Percentiles rank a stretch among this genome's conserved stretches.
These are phyloP conservation scores for Pygoscelis adeliae DNA, from an alignment of 2,113 vertebrate species.

Conservation along the genomic window DNA sequence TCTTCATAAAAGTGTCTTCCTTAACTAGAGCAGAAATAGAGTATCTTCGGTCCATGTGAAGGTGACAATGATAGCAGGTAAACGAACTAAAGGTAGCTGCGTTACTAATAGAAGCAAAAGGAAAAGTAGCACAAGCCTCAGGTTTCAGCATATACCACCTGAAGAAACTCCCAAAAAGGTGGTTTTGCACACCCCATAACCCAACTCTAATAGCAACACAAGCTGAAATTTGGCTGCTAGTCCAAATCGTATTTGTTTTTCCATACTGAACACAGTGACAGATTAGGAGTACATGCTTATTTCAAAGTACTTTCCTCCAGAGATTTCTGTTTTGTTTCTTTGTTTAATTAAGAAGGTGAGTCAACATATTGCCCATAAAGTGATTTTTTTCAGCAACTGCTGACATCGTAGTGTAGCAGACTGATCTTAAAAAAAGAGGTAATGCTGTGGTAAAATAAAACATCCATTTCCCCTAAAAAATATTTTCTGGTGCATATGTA, in stretches of 20 bases:
- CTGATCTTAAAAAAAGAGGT: conserved; percentile 29
- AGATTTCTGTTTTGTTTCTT: not conserved
- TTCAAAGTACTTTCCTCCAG: not conserved
- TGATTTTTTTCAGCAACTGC: conserved; percentile 53
- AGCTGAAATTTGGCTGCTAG: not conserved
- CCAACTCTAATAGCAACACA: not conserved
- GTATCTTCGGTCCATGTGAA: fast-evolving
- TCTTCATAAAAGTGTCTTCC: not conserved
- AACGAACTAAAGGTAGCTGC: not conserved
- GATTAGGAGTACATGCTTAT: conserved; percentile 23
- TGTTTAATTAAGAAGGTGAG: conserved; percentile 38
- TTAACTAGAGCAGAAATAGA: not conserved
- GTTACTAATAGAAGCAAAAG: not conserved
- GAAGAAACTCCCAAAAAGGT: not conserved
- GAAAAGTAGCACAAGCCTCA: not conserved
- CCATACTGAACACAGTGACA: not conserved
- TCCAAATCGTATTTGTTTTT: conserved; percentile 28
- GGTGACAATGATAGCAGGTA: not conserved
- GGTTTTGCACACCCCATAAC: not conserved
- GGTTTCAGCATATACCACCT: not conserved
- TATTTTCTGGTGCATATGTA: conserved; percentile 42
- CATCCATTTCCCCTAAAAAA: conserved; percentile 59
- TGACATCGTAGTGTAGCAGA: conserved; percentile 38
- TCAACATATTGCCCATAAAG: conserved; percentile 63
- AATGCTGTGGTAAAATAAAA: conserved; percentile 53